Base-by-base conservation (phyloP, 2,797 vertebrate genomes). In the Coreius guichenoti region DNA sequence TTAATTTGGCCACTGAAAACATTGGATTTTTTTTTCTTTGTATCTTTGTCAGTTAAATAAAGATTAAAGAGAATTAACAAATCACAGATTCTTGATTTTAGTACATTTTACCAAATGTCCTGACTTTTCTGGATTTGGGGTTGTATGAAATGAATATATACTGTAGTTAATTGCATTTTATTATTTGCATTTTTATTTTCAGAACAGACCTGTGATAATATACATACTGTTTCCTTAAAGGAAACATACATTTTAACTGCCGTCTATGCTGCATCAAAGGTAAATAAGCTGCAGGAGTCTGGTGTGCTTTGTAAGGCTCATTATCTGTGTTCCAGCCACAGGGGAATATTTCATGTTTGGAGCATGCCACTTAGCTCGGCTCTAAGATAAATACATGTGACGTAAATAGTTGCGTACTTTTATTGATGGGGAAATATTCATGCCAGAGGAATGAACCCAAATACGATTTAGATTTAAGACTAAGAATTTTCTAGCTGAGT, bases 321-420 rank as follows among this genome's bases (percentile, higher is more conserved):
- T 75, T 75, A 75, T 83, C 45, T 83, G 23, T 16, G 81, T 75
- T 83, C 29, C 3, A 49, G 29, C 70, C 70, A 75, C 70, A 65
- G 43, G 29, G 56, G 56, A 75, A 75, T 65, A 75, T 65, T 75
- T 83, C 45, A 39, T 75, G 81, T 67, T 82, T 51, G 43, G 70
- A 75, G 29, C 29, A 26, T 75, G 58, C 54, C 67, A 29, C 67
- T 56, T 43, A 58, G 49, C 33, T 31, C 13, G 26, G 68, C 33
- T 61, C 26, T 61, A 61, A 73, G 56, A 73, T 73, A 19, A 73
- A 74, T 39, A 17, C 21, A 31, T 51, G 9, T 83, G 81, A 83
- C 8, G 56, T 65, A 65, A 65, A 75, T 21, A 13, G 29, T 49
- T 65, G 14, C 4, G 1, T 58, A 82, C 33, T 29, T 82, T 56